Evolutionary conservation across 2,888 invertebrate genomes (phyloP).

Genomic region (Malachius bipustulatus): DNA sequence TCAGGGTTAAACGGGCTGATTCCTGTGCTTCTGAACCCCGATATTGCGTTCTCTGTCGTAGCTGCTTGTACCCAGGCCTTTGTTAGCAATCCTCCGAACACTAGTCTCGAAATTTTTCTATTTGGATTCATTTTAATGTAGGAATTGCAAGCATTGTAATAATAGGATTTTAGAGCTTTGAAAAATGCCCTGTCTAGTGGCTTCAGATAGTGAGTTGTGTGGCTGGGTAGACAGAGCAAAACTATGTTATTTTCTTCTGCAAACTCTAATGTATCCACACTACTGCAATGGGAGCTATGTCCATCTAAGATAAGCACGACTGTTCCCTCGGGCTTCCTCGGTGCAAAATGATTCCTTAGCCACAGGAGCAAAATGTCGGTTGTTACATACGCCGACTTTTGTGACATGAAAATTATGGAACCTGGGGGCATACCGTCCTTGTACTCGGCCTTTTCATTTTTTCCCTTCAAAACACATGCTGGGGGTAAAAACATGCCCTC

Average conservation of each 20-base stretch:
- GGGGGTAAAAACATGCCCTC: too few species aligned
- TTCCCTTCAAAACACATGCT: too few species aligned
- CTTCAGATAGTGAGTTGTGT: constrained; percentile 24
- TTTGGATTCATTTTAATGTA: constrained; percentile 15
- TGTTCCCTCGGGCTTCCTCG: constrained; percentile 22
- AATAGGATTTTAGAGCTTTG: constrained; percentile 23
- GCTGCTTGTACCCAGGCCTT: constrained; percentile 13
- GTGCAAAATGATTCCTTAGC: constrained; percentile 21
- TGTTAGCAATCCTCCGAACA: constrained; percentile 16
- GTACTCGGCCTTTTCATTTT: too few species aligned
- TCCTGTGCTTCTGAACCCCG: constrained; percentile 12
- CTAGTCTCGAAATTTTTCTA: constrained; percentile 15
- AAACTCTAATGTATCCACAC: constrained; percentile 17
- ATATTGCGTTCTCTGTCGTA: constrained; percentile 11
- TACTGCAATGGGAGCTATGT: constrained; percentile 22
- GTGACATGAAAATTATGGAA: too few species aligned
- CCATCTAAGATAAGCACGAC: constrained; percentile 24
- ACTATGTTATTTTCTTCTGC: constrained; percentile 22
- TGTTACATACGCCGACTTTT: too few species aligned
- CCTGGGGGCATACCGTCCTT: too few species aligned
- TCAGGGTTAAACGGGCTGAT: constrained; percentile 11
- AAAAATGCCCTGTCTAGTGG: constrained; percentile 22
- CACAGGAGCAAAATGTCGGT: too few species aligned
- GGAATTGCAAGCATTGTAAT: constrained; percentile 9
- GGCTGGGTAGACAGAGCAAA: constrained; percentile 23